Evolutionary conservation across 2,113 vertebrate species (phyloP), one percentile per base, ranked within the genome.

Genomic region (Saccopteryx bilineata): DNA sequence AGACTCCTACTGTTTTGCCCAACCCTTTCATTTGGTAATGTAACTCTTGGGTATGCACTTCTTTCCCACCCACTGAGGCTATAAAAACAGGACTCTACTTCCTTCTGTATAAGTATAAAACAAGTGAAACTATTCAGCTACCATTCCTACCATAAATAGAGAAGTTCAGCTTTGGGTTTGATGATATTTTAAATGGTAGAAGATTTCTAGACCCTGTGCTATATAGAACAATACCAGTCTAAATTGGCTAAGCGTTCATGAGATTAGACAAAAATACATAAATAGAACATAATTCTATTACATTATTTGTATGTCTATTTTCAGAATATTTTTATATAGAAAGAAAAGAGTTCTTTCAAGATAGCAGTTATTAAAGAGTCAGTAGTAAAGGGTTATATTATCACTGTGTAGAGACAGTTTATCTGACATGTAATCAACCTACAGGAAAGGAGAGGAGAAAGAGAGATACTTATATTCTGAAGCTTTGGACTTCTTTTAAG

Each of bases 381-480:
- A 50, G 13, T 17, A 9, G 5, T 26, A 4, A 66, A 39, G 15
- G 2, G 2, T 60, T 63, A 21, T 15, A 28, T 28, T 79, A 24
- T 11, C 1, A 7, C 4, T 31, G 3, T 3, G 7, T 74, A 19
- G 3, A 2, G 2, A 79, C 15, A 88, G 31, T 80, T 66, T 82
- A 39, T 48, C 63, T 87, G 87, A 68, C 1, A 23, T 17, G 8
- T 50, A 63, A 26, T 48, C 52, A 93, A 69, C 19, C 15, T 21
- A 87, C 26, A 24, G 1, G 23, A 81, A 85, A 87, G 66, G 19
- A 1, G 0, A 0, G 9, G 23, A 80, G 10, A 15, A 5, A 48
- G 24, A 19, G 17, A 0, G 0, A 0, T 18, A 71, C 3, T 31
- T 17, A 39, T 6, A 10, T 9, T 65, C 9, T 15, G 14, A 90